Base-by-base conservation (phyloP, 2,888 invertebrate species). In the Candidula unifasciata region DNA sequence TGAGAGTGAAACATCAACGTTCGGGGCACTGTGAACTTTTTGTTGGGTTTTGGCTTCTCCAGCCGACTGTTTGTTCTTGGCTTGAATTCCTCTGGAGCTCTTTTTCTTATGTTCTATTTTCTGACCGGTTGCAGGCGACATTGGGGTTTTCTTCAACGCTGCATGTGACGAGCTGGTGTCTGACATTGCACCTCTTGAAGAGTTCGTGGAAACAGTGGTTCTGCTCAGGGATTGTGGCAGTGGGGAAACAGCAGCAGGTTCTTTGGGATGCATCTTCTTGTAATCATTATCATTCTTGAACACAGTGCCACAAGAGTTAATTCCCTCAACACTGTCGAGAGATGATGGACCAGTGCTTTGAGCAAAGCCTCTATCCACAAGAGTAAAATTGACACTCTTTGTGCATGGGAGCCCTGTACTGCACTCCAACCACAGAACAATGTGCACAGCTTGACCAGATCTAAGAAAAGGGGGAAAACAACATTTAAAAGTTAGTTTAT, bases 371-470 rank as follows among this genome's bases (percentile, higher is more conserved):
- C 33, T 18, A 16, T 80, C 76, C 21, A 80, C 81, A 30, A 84
- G 69, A 18, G 10, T 52, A 33, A 37, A 80, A 79, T 84, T 84
- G 74, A 86, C 71, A 37, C 80, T 84, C 16, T 73, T 44, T 35
- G 27, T 37, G 13, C 18, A 44, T 6, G 27, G 16, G 2, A n/a
- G n/a, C 16, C 35, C 30, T 5, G 30, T 24, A 21, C 33, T 6
- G 33, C 33, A 66, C 13, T 78, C 81, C 24, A 84, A 27, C 82
- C 82, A 86, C 57, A 86, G 80, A 21, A 84, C 80, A 27, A 86
- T 57, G n/a, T 84, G 79, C 33, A 80, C n/a, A 24, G 30, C 37
- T 21, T 80, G 68, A 60, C 37, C 82, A 30, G 80, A 80, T 35
- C 84, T 82, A 35, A 71, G 30, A 44, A 35, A 54, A 74, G 30